Base-by-base conservation (phyloP, 2,797 vertebrate genomes). In the Paratrypauchen microcephalus region DNA sequence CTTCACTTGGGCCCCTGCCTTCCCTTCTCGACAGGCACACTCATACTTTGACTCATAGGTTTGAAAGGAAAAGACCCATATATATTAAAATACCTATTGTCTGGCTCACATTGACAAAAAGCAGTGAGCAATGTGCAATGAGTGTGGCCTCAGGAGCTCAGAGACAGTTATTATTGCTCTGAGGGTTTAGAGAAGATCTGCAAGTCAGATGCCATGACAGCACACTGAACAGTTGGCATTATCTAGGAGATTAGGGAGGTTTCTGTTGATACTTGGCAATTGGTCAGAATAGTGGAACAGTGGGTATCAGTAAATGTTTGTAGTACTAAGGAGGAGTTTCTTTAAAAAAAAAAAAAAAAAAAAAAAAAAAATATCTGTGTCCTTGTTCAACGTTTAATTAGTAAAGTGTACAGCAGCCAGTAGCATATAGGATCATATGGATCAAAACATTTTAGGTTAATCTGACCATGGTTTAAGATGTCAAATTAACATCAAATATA, bases 11-110 rank as follows among this genome's bases (percentile, higher is more conserved):
- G 88, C 87, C 88, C 80, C 88, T 84, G 83, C 79, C 76, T 85
- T 80, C 79, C 73, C 81, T 89, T 86, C 90, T 91, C 86, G 78
- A 84, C 88, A 90, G 75, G 72, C 83, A 83, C 88, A 87, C 83
- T 91, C 91, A 91, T 82, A 71, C 68, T 68, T 91, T 91, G 88
- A 91, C 86, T 90, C 91, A 92, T 32, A 3, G 65, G 59, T 60
- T 74, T 59, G 60, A 41, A 82, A 78, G 74, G 87, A 89, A 85
- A 79, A 78, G 81, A 83, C 84, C 41, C 52, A 78, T 90, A 79
- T 72, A 81, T 88, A 86, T 80, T 28, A 65, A 85, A 88, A 91
- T 89, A 80, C 89, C 86, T 70, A 78, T 83, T 87, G 85, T 87
- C 77, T 87, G 80, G 60, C 82, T 90, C 89, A 90, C 64, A 13